Evolutionary conservation across 2,797 vertebrate genomes (phyloP).

Genomic region (Tinamus major): DNA sequence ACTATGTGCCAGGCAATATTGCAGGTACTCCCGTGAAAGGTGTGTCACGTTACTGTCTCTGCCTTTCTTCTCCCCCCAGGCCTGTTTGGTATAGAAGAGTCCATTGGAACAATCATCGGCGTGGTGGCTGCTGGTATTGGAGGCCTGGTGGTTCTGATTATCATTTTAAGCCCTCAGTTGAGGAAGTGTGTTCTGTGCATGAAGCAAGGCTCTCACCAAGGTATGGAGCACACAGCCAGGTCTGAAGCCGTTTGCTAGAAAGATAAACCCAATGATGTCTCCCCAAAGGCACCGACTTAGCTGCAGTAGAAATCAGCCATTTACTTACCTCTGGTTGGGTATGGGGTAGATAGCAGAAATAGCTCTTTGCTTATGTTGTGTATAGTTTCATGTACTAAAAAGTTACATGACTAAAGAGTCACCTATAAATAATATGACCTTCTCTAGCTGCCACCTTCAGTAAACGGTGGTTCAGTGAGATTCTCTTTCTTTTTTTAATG

Average conservation of each 20-base stretch:
- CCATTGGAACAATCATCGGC: conserved; percentile 75
- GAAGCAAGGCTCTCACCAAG: conserved; percentile 30
- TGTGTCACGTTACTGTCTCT: neutral
- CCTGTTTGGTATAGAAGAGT: conserved; percentile 74
- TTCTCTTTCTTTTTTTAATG: neutral
- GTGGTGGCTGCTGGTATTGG: conserved; percentile 69
- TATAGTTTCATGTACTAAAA: neutral
- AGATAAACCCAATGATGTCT: rapidly evolving
- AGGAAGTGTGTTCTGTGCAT: conserved; percentile 69
- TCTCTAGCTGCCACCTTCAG: neutral
- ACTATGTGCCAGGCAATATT: neutral
- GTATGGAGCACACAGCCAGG: neutral
- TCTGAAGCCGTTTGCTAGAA: neutral
- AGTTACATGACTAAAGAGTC: neutral
- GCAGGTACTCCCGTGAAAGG: neutral
- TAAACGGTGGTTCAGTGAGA: neutral
- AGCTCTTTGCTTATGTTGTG: neutral
- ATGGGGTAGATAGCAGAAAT: neutral
- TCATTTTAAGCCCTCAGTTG: conserved; percentile 68
- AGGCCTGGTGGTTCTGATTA: conserved; percentile 60
- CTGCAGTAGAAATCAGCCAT: neutral
- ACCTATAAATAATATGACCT: neutral
- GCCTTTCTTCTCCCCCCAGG: conserved; percentile 29
- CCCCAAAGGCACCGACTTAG: neutral
- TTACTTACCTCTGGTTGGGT: neutral